Base-by-base conservation (phyloP, 2,797 vertebrate genomes). In the Lepus townsendii region DNA sequence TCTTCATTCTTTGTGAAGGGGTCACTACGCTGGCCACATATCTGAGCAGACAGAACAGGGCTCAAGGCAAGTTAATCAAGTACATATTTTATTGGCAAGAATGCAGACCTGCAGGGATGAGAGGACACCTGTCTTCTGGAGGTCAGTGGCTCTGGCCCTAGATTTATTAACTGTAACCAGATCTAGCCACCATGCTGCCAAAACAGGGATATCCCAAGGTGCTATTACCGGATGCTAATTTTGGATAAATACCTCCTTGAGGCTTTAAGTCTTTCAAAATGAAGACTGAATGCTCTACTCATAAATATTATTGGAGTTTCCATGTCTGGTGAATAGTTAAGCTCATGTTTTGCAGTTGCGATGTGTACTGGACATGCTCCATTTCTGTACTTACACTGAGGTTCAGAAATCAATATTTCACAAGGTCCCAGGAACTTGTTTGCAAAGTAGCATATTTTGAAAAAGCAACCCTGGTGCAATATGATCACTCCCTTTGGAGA, bases 151-250 rank as follows among this genome's bases (percentile, higher is more conserved):
- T 95, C 72, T 62, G 94, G 90, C 27, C 19, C 72, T 63, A 84
- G 83, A 88, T 90, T 90, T 95, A 84, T 95, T 95, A 91, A 90
- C 85, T 86, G 91, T 95, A 96, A 96, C 66, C 42, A 94, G 80
- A 95, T 92, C 92, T 76, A 77, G 42, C 78, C 93, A 68, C 85
- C 54, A 91, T 62, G 54, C 69, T 96, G 92, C 92, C 90, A 75
- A 93, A 86, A 75, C 83, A 93, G 75, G 87, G 71, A 68, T 95
- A 88, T 92, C 84, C 85, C 75, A 89, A 95, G 38, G 84, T 88
- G 57, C 62, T n/a, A 4, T 72, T 80, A 80, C 66, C 75, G 22
- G 90, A 90, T 87, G 92, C 90, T 95, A 93, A 94, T 95, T 96
- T 95, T 93, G 84, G 91, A 90, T 93, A 92, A 94, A 94, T 72